Evolutionary conservation across 2,797 vertebrate species (phyloP).

Genomic region (Coilia nasus): DNA sequence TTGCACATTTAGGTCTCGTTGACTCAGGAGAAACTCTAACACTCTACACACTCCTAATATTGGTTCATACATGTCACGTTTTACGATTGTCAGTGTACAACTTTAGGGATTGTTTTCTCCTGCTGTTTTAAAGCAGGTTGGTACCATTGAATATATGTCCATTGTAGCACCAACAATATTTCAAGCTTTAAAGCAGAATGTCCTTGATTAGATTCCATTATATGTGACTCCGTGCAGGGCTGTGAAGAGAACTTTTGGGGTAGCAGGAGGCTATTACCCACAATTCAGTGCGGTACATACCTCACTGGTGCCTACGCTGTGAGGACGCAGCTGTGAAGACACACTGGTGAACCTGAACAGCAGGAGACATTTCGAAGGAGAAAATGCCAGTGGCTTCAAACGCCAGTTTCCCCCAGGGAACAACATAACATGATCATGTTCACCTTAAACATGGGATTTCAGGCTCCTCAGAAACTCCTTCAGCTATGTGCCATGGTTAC

Average conservation of each 20-base stretch:
- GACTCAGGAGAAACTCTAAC: neutral
- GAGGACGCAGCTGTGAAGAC: slow-evolving; percentile 49
- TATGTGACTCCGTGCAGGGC: neutral
- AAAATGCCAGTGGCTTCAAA: slow-evolving; percentile 47
- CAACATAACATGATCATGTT: slow-evolving; percentile 24
- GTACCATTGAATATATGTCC: neutral
- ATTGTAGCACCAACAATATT: neutral
- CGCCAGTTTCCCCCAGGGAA: slow-evolving; percentile 36
- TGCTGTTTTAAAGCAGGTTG: neutral
- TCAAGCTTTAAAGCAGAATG: neutral
- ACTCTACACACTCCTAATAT: neutral
- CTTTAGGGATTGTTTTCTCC: neutral
- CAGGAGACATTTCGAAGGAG: slow-evolving; percentile 39
- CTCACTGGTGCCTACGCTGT: slow-evolving; percentile 8
- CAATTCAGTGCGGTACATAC: slow-evolving; percentile 9
- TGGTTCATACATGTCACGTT: neutral
- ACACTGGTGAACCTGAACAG: slow-evolving; percentile 43
- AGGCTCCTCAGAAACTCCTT: slow-evolving; percentile 31
- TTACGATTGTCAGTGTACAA: neutral
- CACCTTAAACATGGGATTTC: slow-evolving; percentile 20
- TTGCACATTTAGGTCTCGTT: neutral
- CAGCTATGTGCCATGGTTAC: neutral
- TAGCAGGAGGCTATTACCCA: slow-evolving; percentile 17
- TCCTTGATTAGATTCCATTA: neutral
- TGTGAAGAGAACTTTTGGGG: neutral